These are phyloP conservation scores for Morinoia aosen DNA, from an alignment of 2,888 invertebrate species.

Conservation along the genomic window DNA sequence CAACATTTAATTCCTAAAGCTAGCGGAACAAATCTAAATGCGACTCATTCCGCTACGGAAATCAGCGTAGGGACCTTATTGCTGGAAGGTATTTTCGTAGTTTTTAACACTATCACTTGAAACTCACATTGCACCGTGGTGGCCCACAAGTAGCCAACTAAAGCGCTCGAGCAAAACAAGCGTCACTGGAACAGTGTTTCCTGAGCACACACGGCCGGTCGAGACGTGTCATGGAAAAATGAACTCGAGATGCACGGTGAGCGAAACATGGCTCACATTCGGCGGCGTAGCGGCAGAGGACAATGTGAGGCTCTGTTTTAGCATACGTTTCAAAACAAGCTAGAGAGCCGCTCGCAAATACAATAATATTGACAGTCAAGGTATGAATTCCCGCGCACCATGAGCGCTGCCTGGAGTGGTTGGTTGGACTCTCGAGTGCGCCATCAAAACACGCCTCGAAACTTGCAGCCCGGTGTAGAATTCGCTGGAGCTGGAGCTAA, in stretches of 20 bases:
- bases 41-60: not conserved
- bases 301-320: conserved; percentile 48
- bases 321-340: conserved; percentile 55
- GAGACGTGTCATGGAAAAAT: conserved; percentile 30
- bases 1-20: not conserved
- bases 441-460: conserved; percentile 20
- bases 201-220: not conserved
- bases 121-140: not conserved
- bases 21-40: not conserved
- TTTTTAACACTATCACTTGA: not conserved
- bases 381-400: conserved; percentile 49
- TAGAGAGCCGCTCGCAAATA: conserved; percentile 36
- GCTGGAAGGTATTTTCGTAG: not conserved
- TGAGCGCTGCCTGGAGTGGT: conserved; percentile 6
- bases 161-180: not conserved
- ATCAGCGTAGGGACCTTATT: not conserved
- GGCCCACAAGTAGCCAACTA: not conserved
- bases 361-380: conserved; percentile 55
- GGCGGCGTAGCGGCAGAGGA: not conserved
- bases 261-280: not conserved
- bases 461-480: not conserved
- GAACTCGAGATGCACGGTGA: not conserved
- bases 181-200: not conserved
- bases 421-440: not conserved
- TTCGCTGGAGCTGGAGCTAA: not conserved